Conservation (phyloP, 2,797 vertebrate genomes). For the Pyrocephalus nanus region DNA sequence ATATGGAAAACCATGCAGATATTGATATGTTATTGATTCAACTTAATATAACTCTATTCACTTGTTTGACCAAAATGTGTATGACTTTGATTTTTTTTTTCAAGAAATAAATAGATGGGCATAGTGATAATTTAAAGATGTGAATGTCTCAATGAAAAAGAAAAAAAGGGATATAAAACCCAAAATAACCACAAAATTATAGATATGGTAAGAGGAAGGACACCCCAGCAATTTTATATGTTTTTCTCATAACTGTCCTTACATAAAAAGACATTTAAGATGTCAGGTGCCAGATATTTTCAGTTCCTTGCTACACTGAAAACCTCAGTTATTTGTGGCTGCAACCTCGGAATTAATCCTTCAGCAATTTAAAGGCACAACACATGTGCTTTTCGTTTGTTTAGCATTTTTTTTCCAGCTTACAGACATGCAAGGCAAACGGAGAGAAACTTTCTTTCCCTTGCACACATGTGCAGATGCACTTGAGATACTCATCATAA, state of each 20-base stretch:
- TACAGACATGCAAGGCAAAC: not conserved
- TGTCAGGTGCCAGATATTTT: not conserved
- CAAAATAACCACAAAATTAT: not conserved
- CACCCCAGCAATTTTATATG: not conserved
- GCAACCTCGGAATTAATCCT: not conserved
- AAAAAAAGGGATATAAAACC: not conserved
- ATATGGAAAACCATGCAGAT: not conserved
- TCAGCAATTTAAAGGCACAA: not conserved
- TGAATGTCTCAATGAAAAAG: not conserved
- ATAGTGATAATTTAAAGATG: not conserved
- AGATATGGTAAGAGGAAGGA: not conserved
- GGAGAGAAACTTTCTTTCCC: not conserved
- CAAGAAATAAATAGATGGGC: not conserved
- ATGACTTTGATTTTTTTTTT: not conserved
- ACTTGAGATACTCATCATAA: not conserved
- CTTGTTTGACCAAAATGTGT: not conserved
- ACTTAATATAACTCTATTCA: not conserved
- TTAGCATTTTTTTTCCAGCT: not conserved
- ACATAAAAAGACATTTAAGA: not conserved
- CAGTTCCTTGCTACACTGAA: not conserved
- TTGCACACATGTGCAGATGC: not conserved
- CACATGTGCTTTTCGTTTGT: not conserved
- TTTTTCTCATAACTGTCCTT: not conserved
- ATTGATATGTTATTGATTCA: not conserved
- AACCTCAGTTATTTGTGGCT: not conserved